Evolutionary conservation across 30 jellyfish, hydroid and myxozoan species (phyloP), one percentile per base, ranked within the genome.

Genomic region (Clytia hemisphaerica): DNA sequence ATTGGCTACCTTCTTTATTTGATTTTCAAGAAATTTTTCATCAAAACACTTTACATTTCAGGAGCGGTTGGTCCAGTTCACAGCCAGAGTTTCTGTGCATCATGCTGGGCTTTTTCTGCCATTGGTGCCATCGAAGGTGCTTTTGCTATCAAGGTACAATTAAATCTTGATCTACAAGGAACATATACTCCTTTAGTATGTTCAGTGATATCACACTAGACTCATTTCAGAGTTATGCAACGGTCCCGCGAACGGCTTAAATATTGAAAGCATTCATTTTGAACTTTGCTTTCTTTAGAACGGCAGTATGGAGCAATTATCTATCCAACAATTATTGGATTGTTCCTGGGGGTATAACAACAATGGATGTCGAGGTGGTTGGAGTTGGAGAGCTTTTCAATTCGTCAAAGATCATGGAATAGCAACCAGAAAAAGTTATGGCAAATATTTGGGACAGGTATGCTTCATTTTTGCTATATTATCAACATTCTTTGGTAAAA

Each of bases 281-380:
- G 53, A 42, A 42, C 7, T 33, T 37, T 31, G 31, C 4, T 26
- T 21, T 18, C 29, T 53, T 7, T 45, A 87, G 97, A 79, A 85
- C 32, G 97, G 97, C 18, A 48, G 73, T 22, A 38, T 71, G 25
- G 24, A 60, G 45, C 82, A 87, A 63, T 49, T 87, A 35, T 76
- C 97, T 1, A 94, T 73, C 38, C 97, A 87, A 35, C 88, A 87
- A 31, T 73, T 87, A 42, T 44, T 87, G 4, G 97, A 87, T 32
- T 87, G 97, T 71, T 79, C 88, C 22, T 87, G 97, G 97, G 76
- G 76, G 31, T 79, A 75, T 47, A 84, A 88, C 10, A 87, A 87
- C 75, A 88, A 87, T 60, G 97, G 94, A 0, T 87, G 97, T 75
- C 80, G 91, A 78, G 97, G 97, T 21, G 97, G 97, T 0, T 87